phyloP scores from a whole-genome alignment of 2,113 vertebrate genomes.

The Colossoma macropomum region DNA sequence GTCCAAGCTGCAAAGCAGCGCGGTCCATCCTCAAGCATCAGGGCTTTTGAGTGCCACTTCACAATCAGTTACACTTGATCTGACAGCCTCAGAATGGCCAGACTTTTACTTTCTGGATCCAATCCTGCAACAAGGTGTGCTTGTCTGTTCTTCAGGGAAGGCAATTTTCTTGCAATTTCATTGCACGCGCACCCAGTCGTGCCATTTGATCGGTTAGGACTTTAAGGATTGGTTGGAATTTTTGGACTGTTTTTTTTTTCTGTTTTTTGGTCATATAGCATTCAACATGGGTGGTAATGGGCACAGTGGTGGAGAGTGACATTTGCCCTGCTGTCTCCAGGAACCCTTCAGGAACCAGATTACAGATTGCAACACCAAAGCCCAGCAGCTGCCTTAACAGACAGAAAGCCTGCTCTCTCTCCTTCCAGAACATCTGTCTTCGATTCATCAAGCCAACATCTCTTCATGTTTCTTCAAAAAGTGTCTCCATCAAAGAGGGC shows the following conservation, averaged over 20 bases:
- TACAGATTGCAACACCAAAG: neutral
- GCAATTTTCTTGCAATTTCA: conserved; percentile 6
- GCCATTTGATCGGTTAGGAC: neutral
- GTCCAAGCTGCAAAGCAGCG: neutral
- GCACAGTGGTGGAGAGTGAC: conserved; percentile 9
- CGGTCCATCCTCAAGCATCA: neutral
- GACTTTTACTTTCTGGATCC: neutral
- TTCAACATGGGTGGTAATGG: neutral
- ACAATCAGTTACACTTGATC: neutral
- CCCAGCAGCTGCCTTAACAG: neutral
- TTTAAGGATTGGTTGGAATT: neutral
- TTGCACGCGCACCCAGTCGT: neutral
- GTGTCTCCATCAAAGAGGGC: conserved; percentile 18
- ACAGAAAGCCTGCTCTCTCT: conserved; percentile 1
- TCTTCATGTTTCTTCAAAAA: conserved; percentile 28
- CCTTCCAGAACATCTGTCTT: conserved; percentile 27
- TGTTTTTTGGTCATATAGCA: conserved; percentile 15
- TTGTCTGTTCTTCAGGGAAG: neutral
- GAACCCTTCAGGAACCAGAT: neutral
- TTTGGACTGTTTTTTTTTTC: neutral
- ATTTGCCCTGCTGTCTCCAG: conserved; percentile 9
- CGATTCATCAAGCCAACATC: conserved; percentile 12
- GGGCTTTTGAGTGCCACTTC: neutral
- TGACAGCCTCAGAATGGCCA: conserved; percentile 3
- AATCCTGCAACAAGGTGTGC: neutral